phyloP scores from a whole-genome alignment of 2,888 invertebrate species.

The Sinotaia quadrata region DNA sequence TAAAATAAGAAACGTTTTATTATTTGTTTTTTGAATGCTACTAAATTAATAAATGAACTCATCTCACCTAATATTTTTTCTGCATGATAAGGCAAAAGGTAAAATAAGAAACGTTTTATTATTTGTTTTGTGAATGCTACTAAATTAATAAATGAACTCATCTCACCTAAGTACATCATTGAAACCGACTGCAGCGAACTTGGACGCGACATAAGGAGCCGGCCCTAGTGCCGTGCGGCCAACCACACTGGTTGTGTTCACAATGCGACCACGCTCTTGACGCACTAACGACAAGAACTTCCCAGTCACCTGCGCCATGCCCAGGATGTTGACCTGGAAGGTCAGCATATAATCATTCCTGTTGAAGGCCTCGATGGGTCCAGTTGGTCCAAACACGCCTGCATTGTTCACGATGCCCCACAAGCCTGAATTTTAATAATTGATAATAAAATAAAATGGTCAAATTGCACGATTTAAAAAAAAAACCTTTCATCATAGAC shows the following conservation, averaged over 20 bases:
- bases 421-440: constrained; percentile 45
- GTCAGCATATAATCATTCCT: constrained; percentile 14
- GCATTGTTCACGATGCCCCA: constrained; percentile 68
- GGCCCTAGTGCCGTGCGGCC: constrained; percentile 15
- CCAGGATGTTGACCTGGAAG: constrained; percentile 57
- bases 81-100: no score
- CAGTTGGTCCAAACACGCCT: constrained; percentile 53
- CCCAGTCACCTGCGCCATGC: constrained; percentile 53
- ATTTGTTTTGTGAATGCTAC: not conserved
- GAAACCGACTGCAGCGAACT: constrained; percentile 24
- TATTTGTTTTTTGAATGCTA: not conserved
- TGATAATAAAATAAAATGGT: not conserved
- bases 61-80: constrained; percentile 14
- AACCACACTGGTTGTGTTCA: constrained; percentile 1
- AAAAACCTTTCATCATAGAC: no score
- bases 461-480: not conserved
- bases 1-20: no score
- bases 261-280: constrained; percentile 42
- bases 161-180: constrained; percentile 13
- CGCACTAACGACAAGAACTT: constrained; percentile 50
- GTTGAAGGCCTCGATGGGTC: constrained; percentile 65
- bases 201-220: constrained; percentile 30
- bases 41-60: not conserved
- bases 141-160: not conserved
- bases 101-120: no score